Conservation (phyloP, 2,888 invertebrate species). For the Sarcophaga subvicina region DNA sequence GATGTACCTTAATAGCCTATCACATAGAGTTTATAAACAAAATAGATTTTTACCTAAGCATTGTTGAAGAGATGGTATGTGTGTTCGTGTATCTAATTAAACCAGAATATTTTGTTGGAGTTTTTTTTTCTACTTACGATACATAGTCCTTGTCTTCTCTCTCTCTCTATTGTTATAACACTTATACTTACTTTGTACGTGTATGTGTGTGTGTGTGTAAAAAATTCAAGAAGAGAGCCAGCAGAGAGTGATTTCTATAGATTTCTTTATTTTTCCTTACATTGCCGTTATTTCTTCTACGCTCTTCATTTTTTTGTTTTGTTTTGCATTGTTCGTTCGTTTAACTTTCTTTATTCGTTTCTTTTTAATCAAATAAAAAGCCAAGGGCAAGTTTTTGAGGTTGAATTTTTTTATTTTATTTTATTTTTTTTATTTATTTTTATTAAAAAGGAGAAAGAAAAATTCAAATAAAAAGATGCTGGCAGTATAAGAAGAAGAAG, state of each 20-base stretch:
- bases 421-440: neutral
- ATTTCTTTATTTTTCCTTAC: no score
- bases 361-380: slow-evolving; percentile 42
- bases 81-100: no score
- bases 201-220: no score
- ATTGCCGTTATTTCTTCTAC: no score
- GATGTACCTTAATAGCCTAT: neutral
- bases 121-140: no score
- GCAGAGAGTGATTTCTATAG: no score
- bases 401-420: slow-evolving; percentile 14
- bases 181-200: no score
- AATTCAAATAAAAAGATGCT: neutral
- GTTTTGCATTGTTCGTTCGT: neutral
- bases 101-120: neutral
- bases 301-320: neutral
- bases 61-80: neutral
- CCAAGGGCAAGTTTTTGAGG: slow-evolving; percentile 33
- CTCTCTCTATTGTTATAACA: no score
- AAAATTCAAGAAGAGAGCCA: no score
- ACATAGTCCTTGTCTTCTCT: no score
- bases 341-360: slow-evolving; percentile 7
- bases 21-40: neutral
- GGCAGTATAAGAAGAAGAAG: neutral
- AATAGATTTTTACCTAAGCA: neutral
- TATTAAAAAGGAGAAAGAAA: slow-evolving; percentile 1